These are phyloP conservation scores for Rutpela maculata DNA, from an alignment of 2,888 invertebrate genomes.

Conservation along the genomic window DNA sequence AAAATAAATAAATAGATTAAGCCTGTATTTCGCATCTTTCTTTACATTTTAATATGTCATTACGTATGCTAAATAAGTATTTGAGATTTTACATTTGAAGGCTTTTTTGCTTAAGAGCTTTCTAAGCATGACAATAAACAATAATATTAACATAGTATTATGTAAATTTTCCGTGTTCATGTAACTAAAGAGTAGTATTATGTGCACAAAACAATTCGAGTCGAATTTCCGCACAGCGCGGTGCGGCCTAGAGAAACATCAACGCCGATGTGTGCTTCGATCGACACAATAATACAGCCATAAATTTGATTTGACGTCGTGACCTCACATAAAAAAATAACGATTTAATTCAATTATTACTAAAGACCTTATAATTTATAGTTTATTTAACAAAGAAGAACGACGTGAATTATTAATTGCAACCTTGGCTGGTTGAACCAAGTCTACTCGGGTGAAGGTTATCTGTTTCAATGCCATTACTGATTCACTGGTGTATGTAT, in stretches of 20 bases:
- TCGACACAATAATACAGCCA: not conserved
- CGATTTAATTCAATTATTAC: slow-evolving; percentile 42
- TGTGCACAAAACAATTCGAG: slow-evolving; percentile 18
- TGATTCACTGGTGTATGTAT: slow-evolving; percentile 29
- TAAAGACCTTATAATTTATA: slow-evolving; percentile 41
- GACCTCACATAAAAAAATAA: slow-evolving; percentile 18
- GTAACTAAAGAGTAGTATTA: not conserved
- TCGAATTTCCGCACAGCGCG: not conserved
- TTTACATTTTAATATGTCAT: not conserved
- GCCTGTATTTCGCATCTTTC: no score
- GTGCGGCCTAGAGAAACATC: slow-evolving; percentile 12
- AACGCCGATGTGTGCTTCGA: slow-evolving; percentile 7
- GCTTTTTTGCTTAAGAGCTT: not conserved
- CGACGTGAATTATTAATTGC: slow-evolving; percentile 61
- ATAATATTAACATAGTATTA: slow-evolving; percentile 15
- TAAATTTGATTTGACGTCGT: not conserved
- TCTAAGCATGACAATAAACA: slow-evolving; percentile 12
- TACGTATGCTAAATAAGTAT: not conserved
- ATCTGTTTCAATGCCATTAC: slow-evolving; percentile 48
- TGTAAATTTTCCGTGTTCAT: slow-evolving; percentile 16
- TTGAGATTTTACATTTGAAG: not conserved
- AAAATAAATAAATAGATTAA: no score
- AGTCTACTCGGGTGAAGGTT: slow-evolving; percentile 63
- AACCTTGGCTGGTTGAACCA: slow-evolving; percentile 61
- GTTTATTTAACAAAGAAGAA: slow-evolving; percentile 55